Evolutionary conservation across 1,140 invertebrate genomes (phyloP).

Genomic region (Nebria ingens): DNA sequence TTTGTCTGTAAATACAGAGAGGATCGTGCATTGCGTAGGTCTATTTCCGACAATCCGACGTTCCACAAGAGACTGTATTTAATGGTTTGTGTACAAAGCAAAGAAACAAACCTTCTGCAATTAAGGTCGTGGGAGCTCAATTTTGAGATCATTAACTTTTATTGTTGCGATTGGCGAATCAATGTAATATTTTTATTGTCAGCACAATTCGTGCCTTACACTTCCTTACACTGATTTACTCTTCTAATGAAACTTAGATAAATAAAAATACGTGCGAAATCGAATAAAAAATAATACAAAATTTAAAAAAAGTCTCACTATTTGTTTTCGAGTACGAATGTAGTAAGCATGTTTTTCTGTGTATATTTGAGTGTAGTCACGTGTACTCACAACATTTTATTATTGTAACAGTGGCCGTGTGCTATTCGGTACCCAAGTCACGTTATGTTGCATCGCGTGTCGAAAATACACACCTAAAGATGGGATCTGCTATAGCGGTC

Average conservation of each 20-base stretch:
- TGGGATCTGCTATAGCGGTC: background rate
- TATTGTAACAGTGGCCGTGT: background rate
- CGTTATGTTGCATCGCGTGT: conserved; percentile 1
- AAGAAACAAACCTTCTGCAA: background rate
- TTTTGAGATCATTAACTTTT: background rate
- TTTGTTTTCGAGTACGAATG: no score
- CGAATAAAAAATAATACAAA: no score
- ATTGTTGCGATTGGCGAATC: background rate
- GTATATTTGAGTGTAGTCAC: background rate
- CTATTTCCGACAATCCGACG: background rate
- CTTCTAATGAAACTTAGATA: no score
- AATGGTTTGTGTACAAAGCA: background rate
- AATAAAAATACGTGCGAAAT: no score
- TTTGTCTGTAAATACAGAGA: background rate
- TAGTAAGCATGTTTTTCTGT: no score
- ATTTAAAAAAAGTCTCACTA: no score
- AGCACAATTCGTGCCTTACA: background rate
- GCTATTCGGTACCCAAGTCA: background rate
- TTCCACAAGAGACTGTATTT: background rate
- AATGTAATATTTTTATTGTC: conserved; percentile 1
- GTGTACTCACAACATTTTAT: background rate
- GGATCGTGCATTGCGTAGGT: background rate
- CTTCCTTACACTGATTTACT: no score
- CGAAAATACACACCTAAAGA: conserved; percentile 3
- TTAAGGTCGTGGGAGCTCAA: background rate